Evolutionary conservation across 2,888 invertebrate genomes (phyloP).

Genomic region (Acronicta leporina): DNA sequence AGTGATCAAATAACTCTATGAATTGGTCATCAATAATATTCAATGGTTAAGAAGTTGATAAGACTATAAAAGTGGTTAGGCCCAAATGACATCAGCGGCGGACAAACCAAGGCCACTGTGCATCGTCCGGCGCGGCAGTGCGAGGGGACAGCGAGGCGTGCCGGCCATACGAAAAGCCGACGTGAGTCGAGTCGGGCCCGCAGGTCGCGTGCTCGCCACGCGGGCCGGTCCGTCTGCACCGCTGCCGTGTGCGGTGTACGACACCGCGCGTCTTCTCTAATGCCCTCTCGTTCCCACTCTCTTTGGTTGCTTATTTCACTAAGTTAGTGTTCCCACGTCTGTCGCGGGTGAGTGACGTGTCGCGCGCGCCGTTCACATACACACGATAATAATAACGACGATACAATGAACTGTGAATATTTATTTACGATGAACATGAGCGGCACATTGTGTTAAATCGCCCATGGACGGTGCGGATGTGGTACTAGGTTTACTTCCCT

Average conservation of each 20-base stretch:
- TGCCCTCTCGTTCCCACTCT: constrained; percentile 78
- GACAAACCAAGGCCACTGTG: constrained; percentile 44
- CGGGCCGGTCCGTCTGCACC: constrained; percentile 35
- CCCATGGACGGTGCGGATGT: constrained; percentile 58
- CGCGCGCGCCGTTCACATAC: constrained; percentile 61
- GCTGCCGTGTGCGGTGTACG: constrained; percentile 51
- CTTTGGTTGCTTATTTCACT: constrained; percentile 70
- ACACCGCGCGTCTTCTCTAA: constrained; percentile 60
- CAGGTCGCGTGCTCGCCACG: constrained; percentile 50
- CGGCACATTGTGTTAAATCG: constrained; percentile 63
- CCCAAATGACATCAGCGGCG: constrained; percentile 52
- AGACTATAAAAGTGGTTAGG: constrained; percentile 35
- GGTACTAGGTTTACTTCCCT: constrained; percentile 38
- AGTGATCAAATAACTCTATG: constrained; percentile 3
- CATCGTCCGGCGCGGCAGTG: constrained; percentile 23
- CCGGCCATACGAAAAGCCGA: constrained; percentile 11
- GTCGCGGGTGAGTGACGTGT: constrained; percentile 76
- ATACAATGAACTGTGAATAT: constrained; percentile 72
- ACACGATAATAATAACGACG: constrained; percentile 62
- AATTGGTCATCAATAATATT: constrained; percentile 23
- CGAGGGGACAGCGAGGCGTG: constrained; percentile 19
- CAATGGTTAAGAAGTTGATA: constrained; percentile 31
- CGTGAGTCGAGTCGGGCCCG: constrained; percentile 27
- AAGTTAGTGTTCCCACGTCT: constrained; percentile 78
- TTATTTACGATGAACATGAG: constrained; percentile 64